Conservation (phyloP, 2,888 invertebrate species). For the Xanthia togata region DNA sequence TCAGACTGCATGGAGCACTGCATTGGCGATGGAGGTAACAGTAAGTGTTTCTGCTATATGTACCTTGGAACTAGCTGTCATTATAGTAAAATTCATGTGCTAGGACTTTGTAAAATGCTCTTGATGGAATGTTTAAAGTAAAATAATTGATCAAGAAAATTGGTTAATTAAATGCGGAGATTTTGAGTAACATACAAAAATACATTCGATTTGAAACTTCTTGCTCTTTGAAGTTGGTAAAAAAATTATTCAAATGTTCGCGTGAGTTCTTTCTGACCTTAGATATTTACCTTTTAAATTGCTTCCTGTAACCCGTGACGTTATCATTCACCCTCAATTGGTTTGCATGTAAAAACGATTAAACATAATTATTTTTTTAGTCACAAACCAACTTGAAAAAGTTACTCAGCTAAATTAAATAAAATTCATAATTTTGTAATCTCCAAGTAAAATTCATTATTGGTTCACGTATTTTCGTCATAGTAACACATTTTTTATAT, state of each 20-base stretch:
- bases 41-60: slow-evolving; percentile 85
- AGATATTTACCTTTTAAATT: neutral
- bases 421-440: neutral
- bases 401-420: slow-evolving; percentile 12
- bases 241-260: neutral
- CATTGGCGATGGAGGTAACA: slow-evolving; percentile 94
- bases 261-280: neutral
- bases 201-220: neutral
- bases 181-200: neutral
- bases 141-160: neutral
- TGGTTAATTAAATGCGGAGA: neutral
- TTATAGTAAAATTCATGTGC: neutral
- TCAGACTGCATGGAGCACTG: slow-evolving; percentile 97
- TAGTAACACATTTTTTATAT: neutral
- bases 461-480: neutral
- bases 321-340: neutral
- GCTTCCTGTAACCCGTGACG: too few relatives aligned
- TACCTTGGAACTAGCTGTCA: slow-evolving; percentile 36
- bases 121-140: neutral
- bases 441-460: neutral
- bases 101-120: neutral
- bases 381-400: neutral
- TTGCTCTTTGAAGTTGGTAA: neutral
- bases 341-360: neutral
- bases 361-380: neutral